These are phyloP conservation scores for Mionectes olivaceus DNA, from an alignment of 2,797 vertebrate species.

Conservation along the genomic window DNA sequence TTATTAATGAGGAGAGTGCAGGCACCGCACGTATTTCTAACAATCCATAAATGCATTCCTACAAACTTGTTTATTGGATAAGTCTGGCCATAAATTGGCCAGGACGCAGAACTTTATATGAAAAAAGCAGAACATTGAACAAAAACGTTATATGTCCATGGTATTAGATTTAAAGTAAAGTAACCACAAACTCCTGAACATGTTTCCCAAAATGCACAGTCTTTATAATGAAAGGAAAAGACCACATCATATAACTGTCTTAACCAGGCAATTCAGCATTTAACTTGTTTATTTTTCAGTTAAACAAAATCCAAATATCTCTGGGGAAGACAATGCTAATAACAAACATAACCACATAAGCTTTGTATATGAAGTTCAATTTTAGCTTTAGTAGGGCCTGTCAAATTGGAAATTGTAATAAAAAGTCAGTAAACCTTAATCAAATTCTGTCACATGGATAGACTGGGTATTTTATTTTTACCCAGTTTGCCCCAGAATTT, in stretches of 20 bases:
- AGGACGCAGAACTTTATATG: slow-evolving; percentile 57
- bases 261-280: slow-evolving; percentile 34
- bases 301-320: slow-evolving; percentile 72
- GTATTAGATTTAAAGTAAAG: slow-evolving; percentile 61
- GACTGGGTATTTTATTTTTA: slow-evolving; percentile 44
- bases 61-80: slow-evolving; percentile 70
- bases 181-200: slow-evolving; percentile 57
- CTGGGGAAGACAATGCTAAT: slow-evolving; percentile 68
- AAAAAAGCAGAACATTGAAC: slow-evolving; percentile 52
- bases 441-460: slow-evolving; percentile 52
- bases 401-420: slow-evolving; percentile 66
- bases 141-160: slow-evolving; percentile 28
- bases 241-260: slow-evolving; percentile 68
- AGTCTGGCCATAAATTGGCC: slow-evolving; percentile 58
- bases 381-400: slow-evolving; percentile 60
- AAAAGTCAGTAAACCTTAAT: slow-evolving; percentile 67
- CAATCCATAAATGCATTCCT: slow-evolving; percentile 70
- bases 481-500: slow-evolving; percentile 15
- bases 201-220: slow-evolving; percentile 55
- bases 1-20: slow-evolving; percentile 23
- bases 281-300: slow-evolving; percentile 70
- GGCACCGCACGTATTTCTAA: slow-evolving; percentile 62
- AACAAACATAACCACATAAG: slow-evolving; percentile 64
- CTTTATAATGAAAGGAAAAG: slow-evolving; percentile 60
- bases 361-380: slow-evolving; percentile 69